Evolutionary conservation across 2,113 vertebrate species (phyloP).

Genomic region (Triplophysa rosa): DNA sequence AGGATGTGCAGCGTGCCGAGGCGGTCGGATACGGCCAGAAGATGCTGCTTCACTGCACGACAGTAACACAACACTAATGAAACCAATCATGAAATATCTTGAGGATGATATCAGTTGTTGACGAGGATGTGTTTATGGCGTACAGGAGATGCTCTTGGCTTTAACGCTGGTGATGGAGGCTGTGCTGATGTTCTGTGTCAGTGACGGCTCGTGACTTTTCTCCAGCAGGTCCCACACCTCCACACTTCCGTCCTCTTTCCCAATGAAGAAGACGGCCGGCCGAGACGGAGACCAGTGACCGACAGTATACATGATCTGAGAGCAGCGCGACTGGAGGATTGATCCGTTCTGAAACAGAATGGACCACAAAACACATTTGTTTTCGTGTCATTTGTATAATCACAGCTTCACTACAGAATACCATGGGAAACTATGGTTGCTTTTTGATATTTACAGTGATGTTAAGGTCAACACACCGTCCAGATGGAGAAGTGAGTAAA

Average conservation of each 20-base stretch:
- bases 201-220: conserved; percentile 78
- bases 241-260: conserved; percentile 83
- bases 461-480: too few relatives aligned
- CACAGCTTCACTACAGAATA: too few relatives aligned
- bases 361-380: too few relatives aligned
- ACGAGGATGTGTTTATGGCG: background rate
- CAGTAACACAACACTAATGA: background rate
- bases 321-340: conserved; percentile 75
- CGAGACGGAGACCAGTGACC: conserved; percentile 91
- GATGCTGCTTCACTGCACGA: conserved; percentile 79
- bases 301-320: conserved; percentile 68
- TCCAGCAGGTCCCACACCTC: conserved; percentile 93
- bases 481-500: too few relatives aligned
- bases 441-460: too few relatives aligned
- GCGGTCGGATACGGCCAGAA: conserved; percentile 84
- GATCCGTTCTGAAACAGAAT: conserved; percentile 74
- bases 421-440: too few relatives aligned
- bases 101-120: background rate
- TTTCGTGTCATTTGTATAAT: too few relatives aligned
- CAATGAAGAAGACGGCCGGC: conserved; percentile 87
- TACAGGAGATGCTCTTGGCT: conserved; percentile 75
- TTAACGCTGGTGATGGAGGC: conserved; percentile 81
- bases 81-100: too few relatives aligned
- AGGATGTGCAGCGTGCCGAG: conserved; percentile 82
- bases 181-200: conserved; percentile 75